Conservation (phyloP, 1,140 invertebrate species). For the Andricus grossulariae region DNA sequence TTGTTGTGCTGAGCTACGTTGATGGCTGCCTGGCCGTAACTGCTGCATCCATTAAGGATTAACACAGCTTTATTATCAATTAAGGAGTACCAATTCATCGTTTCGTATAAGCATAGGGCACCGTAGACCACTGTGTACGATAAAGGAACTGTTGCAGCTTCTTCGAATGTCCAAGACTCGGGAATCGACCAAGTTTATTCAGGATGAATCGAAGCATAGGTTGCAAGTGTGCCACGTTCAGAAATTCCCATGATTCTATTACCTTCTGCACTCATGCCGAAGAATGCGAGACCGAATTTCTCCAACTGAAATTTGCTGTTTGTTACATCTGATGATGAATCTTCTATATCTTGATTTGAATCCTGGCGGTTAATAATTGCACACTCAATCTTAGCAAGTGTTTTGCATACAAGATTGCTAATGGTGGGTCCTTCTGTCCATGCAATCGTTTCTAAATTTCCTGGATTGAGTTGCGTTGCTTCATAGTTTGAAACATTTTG, state of each 20-base stretch:
- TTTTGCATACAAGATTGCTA: not conserved
- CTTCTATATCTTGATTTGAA: too few species aligned
- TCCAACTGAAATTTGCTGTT: too few species aligned
- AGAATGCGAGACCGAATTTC: conserved; percentile 84
- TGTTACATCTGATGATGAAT: too few species aligned
- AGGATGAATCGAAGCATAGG: conserved; percentile 85
- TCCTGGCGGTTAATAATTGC: too few species aligned
- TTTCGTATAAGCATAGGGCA: conserved; percentile 59
- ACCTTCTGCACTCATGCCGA: conserved; percentile 74
- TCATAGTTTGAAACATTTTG: conserved; percentile 80
- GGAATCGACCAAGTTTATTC: conserved; percentile 88
- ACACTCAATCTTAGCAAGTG: conserved; percentile 75
- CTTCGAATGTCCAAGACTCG: conserved; percentile 78
- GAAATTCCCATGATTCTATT: conserved; percentile 78
- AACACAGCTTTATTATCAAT: conserved; percentile 75
- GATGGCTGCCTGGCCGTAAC: too few species aligned
- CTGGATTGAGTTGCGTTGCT: conserved; percentile 84
- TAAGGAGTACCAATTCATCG: too few species aligned
- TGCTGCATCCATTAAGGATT: too few species aligned
- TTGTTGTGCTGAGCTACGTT: too few species aligned
- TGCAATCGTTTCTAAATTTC: conserved; percentile 88
- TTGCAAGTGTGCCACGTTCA: conserved; percentile 88
- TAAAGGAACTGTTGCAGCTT: conserved; percentile 81
- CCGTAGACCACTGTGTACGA: conserved; percentile 83
- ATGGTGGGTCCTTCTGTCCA: conserved; percentile 83